Conservation (phyloP, 2,113 vertebrate species). For the human region DNA sequence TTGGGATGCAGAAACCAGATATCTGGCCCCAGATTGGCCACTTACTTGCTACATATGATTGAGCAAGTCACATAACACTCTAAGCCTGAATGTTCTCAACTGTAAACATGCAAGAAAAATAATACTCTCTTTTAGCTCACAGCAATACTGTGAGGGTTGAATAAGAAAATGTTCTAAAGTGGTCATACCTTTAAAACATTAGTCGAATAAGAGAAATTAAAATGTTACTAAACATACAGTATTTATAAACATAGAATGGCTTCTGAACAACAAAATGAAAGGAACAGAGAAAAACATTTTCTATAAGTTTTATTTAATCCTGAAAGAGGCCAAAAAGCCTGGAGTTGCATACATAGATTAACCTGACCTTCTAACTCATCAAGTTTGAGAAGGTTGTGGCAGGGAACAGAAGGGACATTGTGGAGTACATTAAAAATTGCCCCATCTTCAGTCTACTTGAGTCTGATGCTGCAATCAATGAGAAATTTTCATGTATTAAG, state of each 20-base stretch:
- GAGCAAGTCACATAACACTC: background rate
- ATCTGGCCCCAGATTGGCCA: background rate
- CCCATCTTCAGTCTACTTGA: background rate
- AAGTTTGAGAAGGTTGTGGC: background rate
- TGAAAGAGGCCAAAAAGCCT: background rate
- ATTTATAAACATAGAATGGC: background rate
- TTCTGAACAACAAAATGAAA: constrained; percentile 9
- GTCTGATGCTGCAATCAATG: constrained; percentile 48
- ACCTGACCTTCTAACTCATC: background rate
- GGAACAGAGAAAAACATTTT: background rate
- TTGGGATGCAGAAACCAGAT: background rate
- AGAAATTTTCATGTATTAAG: constrained; percentile 38
- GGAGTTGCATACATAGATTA: background rate
- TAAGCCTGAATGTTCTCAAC: background rate
- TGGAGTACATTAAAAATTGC: constrained; percentile 51
- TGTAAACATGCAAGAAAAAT: background rate
- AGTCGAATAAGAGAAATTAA: background rate
- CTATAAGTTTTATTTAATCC: constrained; percentile 1
- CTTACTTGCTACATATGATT: background rate
- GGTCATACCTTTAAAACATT: background rate
- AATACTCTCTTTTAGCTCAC: background rate
- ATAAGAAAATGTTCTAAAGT: constrained; percentile 8
- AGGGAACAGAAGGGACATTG: background rate
- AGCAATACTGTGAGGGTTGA: background rate
- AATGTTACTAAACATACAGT: background rate